phyloP scores from a whole-genome alignment of 2,888 invertebrate species.

The Drosophila atripex region DNA sequence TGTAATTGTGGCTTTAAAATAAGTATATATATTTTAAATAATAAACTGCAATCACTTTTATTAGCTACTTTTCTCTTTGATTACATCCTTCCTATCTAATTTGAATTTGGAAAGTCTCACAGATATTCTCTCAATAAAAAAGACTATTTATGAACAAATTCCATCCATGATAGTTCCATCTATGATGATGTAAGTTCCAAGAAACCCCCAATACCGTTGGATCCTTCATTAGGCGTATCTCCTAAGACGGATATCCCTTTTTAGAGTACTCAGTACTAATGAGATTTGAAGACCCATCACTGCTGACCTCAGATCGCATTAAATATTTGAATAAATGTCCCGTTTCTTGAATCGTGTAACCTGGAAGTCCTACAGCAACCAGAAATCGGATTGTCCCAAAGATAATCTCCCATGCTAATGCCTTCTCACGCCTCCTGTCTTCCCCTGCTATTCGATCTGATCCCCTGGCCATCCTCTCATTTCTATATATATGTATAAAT shows the following conservation, averaged over 20 bases:
- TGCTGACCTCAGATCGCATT: conserved; percentile 32
- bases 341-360: conserved; percentile 19
- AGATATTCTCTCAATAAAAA: neutral
- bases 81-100: neutral
- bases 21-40: neutral
- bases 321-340: conserved; percentile 31
- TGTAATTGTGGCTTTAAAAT: neutral
- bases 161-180: neutral
- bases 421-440: conserved; percentile 50
- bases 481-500: conserved; percentile 29
- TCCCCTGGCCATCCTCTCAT: conserved; percentile 8
- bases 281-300: conserved; percentile 27
- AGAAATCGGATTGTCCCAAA: conserved; percentile 20
- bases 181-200: neutral
- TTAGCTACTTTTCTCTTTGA: neutral
- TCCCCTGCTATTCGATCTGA: conserved; percentile 9
- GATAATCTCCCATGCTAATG: conserved; percentile 50
- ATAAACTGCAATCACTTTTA: neutral
- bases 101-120: neutral
- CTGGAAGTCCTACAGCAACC: conserved; percentile 26
- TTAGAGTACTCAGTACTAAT: conserved; percentile 16
- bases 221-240: conserved; percentile 9
- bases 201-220: neutral
- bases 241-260: conserved; percentile 20
- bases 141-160: neutral